These are phyloP conservation scores for Notolabrus celidotus DNA, from an alignment of 2,797 vertebrate genomes.

Conservation along the genomic window DNA sequence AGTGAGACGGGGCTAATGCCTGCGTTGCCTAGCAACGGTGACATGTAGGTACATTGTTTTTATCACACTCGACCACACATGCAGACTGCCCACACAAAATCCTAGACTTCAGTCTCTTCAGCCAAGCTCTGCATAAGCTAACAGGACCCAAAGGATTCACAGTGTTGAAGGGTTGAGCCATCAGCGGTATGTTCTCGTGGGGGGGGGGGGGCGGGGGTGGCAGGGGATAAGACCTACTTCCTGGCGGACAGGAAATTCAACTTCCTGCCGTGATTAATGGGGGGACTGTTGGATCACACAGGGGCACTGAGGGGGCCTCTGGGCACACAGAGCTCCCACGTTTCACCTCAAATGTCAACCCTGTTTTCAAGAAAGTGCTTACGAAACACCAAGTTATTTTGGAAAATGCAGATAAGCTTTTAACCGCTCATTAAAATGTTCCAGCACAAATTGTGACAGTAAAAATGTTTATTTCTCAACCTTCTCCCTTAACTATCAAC, in stretches of 20 bases:
- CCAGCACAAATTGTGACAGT: slow-evolving; percentile 4
- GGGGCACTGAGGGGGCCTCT: slow-evolving; percentile 62
- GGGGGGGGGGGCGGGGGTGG: not conserved
- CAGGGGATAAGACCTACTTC: slow-evolving; percentile 61
- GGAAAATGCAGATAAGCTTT: slow-evolving; percentile 33
- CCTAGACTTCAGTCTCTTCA: slow-evolving; percentile 37
- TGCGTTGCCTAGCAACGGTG: slow-evolving; percentile 81
- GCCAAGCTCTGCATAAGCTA: slow-evolving; percentile 60
- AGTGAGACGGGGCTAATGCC: slow-evolving; percentile 51
- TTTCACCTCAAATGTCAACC: slow-evolving; percentile 56
- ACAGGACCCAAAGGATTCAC: slow-evolving; percentile 70
- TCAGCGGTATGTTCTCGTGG: slow-evolving; percentile 35
- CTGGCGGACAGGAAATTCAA: slow-evolving; percentile 81
- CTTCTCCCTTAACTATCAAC: too few species aligned
- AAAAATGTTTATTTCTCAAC: slow-evolving; percentile 38
- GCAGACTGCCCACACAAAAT: slow-evolving; percentile 66
- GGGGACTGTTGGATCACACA: slow-evolving; percentile 64
- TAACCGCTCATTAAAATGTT: slow-evolving; percentile 24
- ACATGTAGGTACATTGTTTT: slow-evolving; percentile 75
- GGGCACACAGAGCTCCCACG: slow-evolving; percentile 62
- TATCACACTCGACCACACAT: slow-evolving; percentile 66
- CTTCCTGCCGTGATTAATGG: slow-evolving; percentile 83
- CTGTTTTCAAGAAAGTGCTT: not conserved
- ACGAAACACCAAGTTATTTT: slow-evolving; percentile 13
- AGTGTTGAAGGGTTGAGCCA: slow-evolving; percentile 53